Evolutionary conservation across 2,113 vertebrate species (phyloP), one percentile per base, ranked within the genome.

Genomic region (Sorex araneus): DNA sequence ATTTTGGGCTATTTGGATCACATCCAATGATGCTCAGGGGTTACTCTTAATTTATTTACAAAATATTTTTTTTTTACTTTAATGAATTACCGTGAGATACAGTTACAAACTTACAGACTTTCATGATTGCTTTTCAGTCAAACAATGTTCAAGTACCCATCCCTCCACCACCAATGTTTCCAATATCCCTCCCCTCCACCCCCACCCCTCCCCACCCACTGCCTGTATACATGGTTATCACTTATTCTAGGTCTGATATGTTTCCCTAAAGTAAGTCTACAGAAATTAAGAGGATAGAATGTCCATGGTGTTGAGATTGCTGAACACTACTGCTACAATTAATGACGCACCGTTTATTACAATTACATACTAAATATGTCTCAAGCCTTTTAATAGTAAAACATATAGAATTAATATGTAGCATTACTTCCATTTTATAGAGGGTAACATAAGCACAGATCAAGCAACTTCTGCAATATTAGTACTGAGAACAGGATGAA

Each of bases 301-400:
- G 21, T 18, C 86, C 23, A 40, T 11, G 21, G 12, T 73, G 36
- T 25, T 73, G 64, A 30, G 43, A 23, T 34, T 60, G 50, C 8
- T 23, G 9, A 16, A 25, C 43, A 47, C 21, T 47, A 36, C 13
- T 30, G 36, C 30, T 66, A 5, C 12, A 27, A 34, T 32, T 79
- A 32, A 50, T 6, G 12, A 43, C 32, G 50, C 10, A 23, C 5
- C 30, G 66, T 70, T 70, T 47, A 34, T 81, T 70, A 30, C 64
- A 60, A 23, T 19, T 23, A 70, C 40, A 15, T 43, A 28, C 6
- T 85, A 71, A 40, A 36, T 79, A 57, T 70, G 13, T 45, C 1
- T 32, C 11, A 87, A 60, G 5, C 2, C 60, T 81, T 84, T 94
- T 74, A 70, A 73, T 75, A 34, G 19, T 76, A 87, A 88, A 54